Base-by-base conservation (phyloP, 2,797 vertebrate species). In the Antrozous pallidus region DNA sequence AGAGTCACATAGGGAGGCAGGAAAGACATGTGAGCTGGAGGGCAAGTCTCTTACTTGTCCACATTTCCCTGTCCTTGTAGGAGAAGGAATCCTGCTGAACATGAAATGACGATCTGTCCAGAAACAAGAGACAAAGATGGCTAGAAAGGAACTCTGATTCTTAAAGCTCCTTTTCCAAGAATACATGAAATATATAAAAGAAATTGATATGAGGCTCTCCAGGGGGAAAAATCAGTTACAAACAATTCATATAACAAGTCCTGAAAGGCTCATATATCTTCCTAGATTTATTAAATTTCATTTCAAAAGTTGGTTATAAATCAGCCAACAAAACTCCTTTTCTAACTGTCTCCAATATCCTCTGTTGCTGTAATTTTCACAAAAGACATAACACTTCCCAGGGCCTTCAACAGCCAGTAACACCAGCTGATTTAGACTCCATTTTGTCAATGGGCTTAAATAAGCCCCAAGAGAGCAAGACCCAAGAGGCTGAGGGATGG, bases 221-320 rank as follows among this genome's bases (percentile, higher is more conserved):
- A 38, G 38, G 28, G 20, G 31, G 54, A 58, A 63, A 86, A 92
- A 94, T 63, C 51, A 77, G 90, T 95, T 97, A 90, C 75, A 96
- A 96, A 94, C 95, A 95, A 95, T 97, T 96, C 93, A 73, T 91
- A 92, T 95, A 97, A 97, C 88, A 95, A 95, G 79, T 49, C 73
- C 90, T 96, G 75, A 93, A 96, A 95, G 94, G 93, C 94, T 95
- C 93, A 96, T 95, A 91, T 90, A 96, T 97, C 97, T 97, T 96
- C 90, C 88, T 78, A 96, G 95, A 96, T 97, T 93, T 96, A 97
- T 96, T 95, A 97, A 97, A 95, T 96, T 97, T 97, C 93, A 96
- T 97, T 95, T 96, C 95, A 92, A 97, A 97, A 95, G 94, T 93
- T 97, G 94, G 92, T 91, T 96, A 94, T 97, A 98, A 97, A 97